phyloP scores from a whole-genome alignment of 2,888 invertebrate genomes.

The Ophion ventricosus region DNA sequence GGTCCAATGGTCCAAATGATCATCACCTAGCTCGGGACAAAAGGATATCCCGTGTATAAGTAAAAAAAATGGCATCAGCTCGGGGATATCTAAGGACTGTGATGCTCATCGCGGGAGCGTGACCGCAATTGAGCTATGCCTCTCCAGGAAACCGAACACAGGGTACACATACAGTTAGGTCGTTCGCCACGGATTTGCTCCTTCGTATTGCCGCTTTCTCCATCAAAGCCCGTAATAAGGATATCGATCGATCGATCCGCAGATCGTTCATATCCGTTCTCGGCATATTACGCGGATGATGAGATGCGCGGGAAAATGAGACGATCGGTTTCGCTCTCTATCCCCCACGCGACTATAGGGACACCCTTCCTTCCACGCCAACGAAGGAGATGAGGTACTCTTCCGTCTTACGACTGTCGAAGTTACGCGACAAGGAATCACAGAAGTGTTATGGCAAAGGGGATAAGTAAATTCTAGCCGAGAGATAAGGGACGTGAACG shows the following conservation, averaged over 20 bases:
- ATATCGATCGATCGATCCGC: slow-evolving; percentile 51
- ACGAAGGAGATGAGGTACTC: slow-evolving; percentile 63
- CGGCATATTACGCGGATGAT: slow-evolving; percentile 43
- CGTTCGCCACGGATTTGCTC: slow-evolving; percentile 57
- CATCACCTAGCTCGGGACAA: not conserved
- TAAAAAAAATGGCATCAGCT: not conserved
- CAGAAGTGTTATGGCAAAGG: slow-evolving; percentile 53
- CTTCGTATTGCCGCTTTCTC: slow-evolving; percentile 31
- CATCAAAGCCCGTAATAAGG: slow-evolving; percentile 65
- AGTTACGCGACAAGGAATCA: slow-evolving; percentile 44
- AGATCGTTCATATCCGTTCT: slow-evolving; percentile 54
- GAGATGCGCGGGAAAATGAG: slow-evolving; percentile 57
- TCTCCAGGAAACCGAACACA: slow-evolving; percentile 48
- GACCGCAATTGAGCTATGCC: slow-evolving; percentile 47
- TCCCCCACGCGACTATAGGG: slow-evolving; percentile 3
- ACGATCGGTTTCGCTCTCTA: slow-evolving; percentile 40
- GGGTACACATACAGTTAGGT: slow-evolving; percentile 41
- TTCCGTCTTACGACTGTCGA: not conserved
- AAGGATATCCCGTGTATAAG: not conserved
- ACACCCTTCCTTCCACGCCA: slow-evolving; percentile 64
- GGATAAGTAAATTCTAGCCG: slow-evolving; percentile 74
- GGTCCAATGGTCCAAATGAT: not conserved
- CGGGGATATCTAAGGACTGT: not conserved
- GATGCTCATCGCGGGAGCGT: slow-evolving; percentile 30
- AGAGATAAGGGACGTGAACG: slow-evolving; percentile 20